phyloP scores from a whole-genome alignment of 2,888 invertebrate genomes.

The Crossocerus cetratus region DNA sequence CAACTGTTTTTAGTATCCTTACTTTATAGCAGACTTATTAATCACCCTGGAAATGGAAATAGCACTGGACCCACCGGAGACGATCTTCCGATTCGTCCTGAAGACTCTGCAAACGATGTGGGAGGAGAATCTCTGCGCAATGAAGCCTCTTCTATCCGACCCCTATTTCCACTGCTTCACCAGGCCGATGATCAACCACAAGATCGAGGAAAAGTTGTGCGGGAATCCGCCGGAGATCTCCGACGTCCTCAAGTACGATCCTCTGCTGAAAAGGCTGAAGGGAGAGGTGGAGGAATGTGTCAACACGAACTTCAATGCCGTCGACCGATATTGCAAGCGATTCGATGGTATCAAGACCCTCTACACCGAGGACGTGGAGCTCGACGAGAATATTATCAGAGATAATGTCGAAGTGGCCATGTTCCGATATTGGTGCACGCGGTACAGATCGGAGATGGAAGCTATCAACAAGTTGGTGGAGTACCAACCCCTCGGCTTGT shows the following conservation, averaged over 20 bases:
- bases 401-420: constrained; percentile 79
- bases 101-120: constrained; percentile 82
- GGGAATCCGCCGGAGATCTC: constrained; percentile 85
- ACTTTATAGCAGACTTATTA: constrained; percentile 81
- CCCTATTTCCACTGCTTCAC: constrained; percentile 85
- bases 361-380: constrained; percentile 84
- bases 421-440: constrained; percentile 83
- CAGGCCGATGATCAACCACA: constrained; percentile 90
- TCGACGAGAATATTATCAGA: constrained; percentile 82
- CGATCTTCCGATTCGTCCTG: constrained; percentile 80
- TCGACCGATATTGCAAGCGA: constrained; percentile 82
- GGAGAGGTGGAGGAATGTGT: constrained; percentile 80
- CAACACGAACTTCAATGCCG: constrained; percentile 81
- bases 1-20: constrained; percentile 79
- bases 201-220: constrained; percentile 87
- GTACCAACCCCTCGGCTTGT: constrained; percentile 85
- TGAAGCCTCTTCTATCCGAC: constrained; percentile 86
- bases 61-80: constrained; percentile 81
- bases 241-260: constrained; percentile 85
- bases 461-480: constrained; percentile 83
- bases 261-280: constrained; percentile 79
- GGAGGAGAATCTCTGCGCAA: constrained; percentile 83
- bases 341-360: constrained; percentile 83
- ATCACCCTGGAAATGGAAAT: constrained; percentile 72
- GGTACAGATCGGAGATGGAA: constrained; percentile 84